Conservation (phyloP, 1,140 invertebrate genomes). For the Tetraneura akinire region DNA sequence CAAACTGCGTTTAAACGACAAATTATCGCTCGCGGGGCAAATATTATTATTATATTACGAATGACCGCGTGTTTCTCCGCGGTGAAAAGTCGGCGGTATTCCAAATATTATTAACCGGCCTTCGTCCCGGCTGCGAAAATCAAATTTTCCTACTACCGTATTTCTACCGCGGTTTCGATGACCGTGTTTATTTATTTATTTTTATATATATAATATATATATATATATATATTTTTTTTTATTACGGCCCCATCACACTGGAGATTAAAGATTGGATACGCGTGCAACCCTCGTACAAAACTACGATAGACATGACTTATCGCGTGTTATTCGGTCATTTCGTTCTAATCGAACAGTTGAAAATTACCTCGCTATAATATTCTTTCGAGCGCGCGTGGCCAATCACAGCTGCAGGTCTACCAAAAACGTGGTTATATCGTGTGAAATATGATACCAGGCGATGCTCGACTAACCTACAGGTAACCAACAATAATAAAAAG, state of each 20-base stretch:
- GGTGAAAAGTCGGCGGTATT: not conserved
- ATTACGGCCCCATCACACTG: not conserved
- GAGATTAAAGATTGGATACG: not conserved
- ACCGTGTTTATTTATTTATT: too few relatives aligned
- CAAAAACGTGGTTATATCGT: too few relatives aligned
- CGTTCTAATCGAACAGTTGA: not conserved
- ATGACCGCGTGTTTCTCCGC: not conserved
- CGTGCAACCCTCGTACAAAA: not conserved
- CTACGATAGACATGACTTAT: not conserved
- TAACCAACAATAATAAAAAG: too few relatives aligned
- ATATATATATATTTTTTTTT: not conserved
- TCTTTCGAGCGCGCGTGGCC: not conserved
- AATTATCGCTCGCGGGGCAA: too few relatives aligned
- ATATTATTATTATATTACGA: too few relatives aligned
- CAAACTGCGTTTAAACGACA: too few relatives aligned
- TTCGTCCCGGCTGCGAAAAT: not conserved
- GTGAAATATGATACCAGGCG: too few relatives aligned
- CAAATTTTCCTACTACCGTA: not conserved
- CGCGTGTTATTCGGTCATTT: slow-evolving; percentile 16
- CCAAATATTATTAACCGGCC: not conserved
- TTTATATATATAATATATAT: too few relatives aligned
- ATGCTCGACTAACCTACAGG: too few relatives aligned
- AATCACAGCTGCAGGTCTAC: not conserved
- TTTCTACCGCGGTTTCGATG: slow-evolving; percentile 4
- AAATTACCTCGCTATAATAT: not conserved